A percentile compares a stretch with the other conserved stretches of the same genome.
Evolutionary conservation across 2,888 invertebrate genomes (phyloP).

Genomic region (Dolichomitus sp.): DNA sequence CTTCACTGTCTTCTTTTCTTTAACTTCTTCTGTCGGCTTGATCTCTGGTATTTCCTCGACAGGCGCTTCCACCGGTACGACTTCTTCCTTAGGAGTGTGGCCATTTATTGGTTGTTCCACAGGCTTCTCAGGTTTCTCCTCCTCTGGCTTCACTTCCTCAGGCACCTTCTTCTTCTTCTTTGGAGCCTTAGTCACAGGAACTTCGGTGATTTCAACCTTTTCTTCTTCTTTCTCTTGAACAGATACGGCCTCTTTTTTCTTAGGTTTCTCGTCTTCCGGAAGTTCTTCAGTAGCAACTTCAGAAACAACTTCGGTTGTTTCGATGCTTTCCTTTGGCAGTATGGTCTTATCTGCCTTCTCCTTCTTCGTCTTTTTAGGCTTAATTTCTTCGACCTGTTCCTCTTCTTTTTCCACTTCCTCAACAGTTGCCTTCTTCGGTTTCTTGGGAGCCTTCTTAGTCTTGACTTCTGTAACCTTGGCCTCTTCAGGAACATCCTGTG

Average conservation of each 20-base stretch:
- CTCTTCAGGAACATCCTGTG: constrained; percentile 76
- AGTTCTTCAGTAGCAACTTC: constrained; percentile 72
- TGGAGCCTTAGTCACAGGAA: constrained; percentile 70
- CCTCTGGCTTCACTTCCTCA: constrained; percentile 80
- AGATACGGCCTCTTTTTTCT: constrained; percentile 67
- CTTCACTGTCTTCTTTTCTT: too few relatives aligned
- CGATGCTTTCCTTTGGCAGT: constrained; percentile 73
- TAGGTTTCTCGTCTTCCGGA: constrained; percentile 57
- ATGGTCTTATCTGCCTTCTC: constrained; percentile 70
- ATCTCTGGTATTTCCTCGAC: constrained; percentile 60
- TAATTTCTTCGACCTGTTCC: constrained; percentile 68
- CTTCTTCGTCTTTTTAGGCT: constrained; percentile 72
- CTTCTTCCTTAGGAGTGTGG: constrained; percentile 62
- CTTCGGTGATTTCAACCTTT: constrained; percentile 61
- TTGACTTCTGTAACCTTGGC: constrained; percentile 81
- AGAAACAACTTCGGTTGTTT: constrained; percentile 72
- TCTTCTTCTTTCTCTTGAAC: constrained; percentile 68
- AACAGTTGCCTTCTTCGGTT: constrained; percentile 57
- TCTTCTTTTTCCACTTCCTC: constrained; percentile 49
- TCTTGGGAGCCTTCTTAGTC: constrained; percentile 68
- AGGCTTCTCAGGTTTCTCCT: constrained; percentile 77
- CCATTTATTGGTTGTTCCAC: constrained; percentile 71
- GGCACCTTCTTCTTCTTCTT: constrained; percentile 73
- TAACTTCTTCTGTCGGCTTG: constrained; percentile 67
- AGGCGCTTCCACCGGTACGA: constrained; percentile 55